These are phyloP conservation scores for Hippocampus guttulatus DNA, from an alignment of 2,113 vertebrate genomes.

Conservation along the genomic window DNA sequence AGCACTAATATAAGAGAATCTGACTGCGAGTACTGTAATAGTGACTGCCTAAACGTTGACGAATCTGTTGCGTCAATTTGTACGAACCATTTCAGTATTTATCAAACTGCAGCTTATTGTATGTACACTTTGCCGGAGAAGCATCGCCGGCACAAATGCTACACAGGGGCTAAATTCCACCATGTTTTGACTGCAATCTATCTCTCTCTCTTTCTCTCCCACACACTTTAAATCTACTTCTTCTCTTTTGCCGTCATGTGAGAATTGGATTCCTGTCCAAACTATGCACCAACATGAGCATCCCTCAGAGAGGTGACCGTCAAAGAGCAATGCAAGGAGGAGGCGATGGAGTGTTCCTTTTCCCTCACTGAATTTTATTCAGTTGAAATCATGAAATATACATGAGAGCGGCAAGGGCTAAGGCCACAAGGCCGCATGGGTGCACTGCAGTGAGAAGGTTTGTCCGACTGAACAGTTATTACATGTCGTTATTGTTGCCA, in stretches of 20 bases:
- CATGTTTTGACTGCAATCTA: too few species aligned
- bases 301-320: conserved; percentile 44
- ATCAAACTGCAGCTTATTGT: too few species aligned
- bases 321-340: conserved; percentile 45
- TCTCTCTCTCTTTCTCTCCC: neutral
- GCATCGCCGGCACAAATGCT: too few species aligned
- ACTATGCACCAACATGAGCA: conserved; percentile 49
- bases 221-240: conserved; percentile 31
- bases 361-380: conserved; percentile 62
- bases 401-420: conserved; percentile 31
- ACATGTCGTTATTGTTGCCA: conserved; percentile 21
- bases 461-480: conserved; percentile 50
- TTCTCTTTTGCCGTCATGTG: conserved; percentile 39
- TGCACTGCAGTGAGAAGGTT: conserved; percentile 52
- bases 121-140: too few species aligned
- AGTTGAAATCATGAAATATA: conserved; percentile 63
- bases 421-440: conserved; percentile 30
- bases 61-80: too few species aligned
- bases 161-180: too few species aligned
- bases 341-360: conserved; percentile 46
- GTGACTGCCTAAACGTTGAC: too few species aligned
- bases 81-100: neutral
- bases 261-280: conserved; percentile 59
- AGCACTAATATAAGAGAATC: too few species aligned
- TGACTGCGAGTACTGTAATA: too few species aligned